Base-by-base conservation (phyloP, 2,113 vertebrate species). In the Cottus gobio region DNA sequence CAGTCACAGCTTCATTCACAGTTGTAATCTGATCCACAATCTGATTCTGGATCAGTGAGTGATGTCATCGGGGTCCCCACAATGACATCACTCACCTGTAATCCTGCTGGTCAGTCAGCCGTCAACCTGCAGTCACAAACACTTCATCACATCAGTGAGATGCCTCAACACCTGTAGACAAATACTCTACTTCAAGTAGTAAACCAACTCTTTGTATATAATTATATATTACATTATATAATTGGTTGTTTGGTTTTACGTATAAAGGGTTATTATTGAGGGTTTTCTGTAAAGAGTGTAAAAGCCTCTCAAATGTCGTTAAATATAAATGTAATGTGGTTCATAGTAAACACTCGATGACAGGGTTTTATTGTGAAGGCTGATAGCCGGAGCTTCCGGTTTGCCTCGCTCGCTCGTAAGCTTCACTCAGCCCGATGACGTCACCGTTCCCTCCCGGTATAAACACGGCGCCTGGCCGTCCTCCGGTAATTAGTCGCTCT, bases 361-460 rank as follows among this genome's bases (percentile, higher is more conserved):
- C 2, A 2, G 24, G 4, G 42, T 68, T 79, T 89, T 87, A 87
- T 64, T 91, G 70, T 90, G 83, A 82, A 87, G 37, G 1, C 20
- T 3, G 0, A 12, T 0, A 7, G 1, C 0, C 1, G 0, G 7
- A 0, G 1, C 15, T 66, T 90, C 83, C 75, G 42, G 24, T 28
- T 1, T 11, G 6, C 2, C 3, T 1, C 0, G 11, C 15, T 10
- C 8, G 3, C 30, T 46, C n/a, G 39, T 3, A 6, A 77, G 20
- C 36, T 80, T 87, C 0, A 68, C 65, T 8, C 9, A 16, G 46
- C 18, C 3, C 0, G 3, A 61, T 79, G 86, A 90, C 86, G 87
- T 88, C 34, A 34, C 36, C 36, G 36, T 30, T 26, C 7, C 30
- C 10, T 67, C 54, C 37, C 34, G 30, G 66, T 89, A 88, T 82